Base-by-base conservation (phyloP, 2,888 invertebrate species). In the Tachina fera region DNA sequence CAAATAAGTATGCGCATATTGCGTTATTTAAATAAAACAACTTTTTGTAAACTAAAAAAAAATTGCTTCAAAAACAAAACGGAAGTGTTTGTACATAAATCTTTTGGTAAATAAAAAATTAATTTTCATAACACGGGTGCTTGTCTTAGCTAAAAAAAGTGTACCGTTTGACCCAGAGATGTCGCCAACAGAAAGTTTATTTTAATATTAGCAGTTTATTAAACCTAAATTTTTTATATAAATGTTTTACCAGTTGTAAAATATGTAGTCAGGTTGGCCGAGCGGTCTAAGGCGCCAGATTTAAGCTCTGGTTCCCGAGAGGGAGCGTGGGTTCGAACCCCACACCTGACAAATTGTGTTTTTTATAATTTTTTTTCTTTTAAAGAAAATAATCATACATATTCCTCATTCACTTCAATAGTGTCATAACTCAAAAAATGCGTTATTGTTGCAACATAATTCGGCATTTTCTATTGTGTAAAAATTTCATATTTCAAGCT, bases 281-380 rank as follows among this genome's bases (percentile, higher is more conserved):
- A 95, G 95, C 95, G 96, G 95, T 96, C 95, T 95, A 96, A 96
- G 95, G 96, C 96, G 96, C 95, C 95, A 95, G 95, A 95, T 95
- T 96, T 95, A 96, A 96, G 96, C 95, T 96, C 95, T 95, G 95
- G 95, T 96, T 95, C 95, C 95, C 95, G 94, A 94, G 93, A 94
- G 95, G 95, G 96, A 95, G 95, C 96, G 96, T 96, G 96, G 95
- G 96, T 96, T 96, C 96, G 95, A 96, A 96, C 95, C 96, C 95
- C 96, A 96, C 96, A 96, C 94, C 95, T 95, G 95, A 95, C 92
- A 92, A 79, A 83, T 49, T 11, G 22, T 22, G 19, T 56, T 68
- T 41, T 63, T 82, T 70, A 16, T 31, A 10, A 0, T 31, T 10
- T 53, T 65, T 76, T 45, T 16, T n/a, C n/a, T n/a, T n/a, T n/a